Conservation (phyloP, 1,140 invertebrate species). For the Hycleus phaleratus region DNA sequence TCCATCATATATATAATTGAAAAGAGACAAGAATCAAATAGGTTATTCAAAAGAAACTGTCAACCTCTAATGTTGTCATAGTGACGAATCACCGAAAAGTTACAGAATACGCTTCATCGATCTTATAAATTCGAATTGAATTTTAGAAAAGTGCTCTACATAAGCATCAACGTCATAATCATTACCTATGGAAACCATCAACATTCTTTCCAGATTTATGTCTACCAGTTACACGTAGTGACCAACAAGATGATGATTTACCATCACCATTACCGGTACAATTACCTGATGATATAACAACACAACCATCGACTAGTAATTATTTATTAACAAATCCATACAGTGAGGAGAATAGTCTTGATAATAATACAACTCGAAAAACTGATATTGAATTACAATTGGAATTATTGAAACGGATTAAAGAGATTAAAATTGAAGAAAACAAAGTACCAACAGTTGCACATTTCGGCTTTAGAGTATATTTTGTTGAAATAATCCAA, state of each 20-base stretch:
- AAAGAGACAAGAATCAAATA: no score
- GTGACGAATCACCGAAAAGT: no score
- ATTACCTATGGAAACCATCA: slow-evolving; percentile 50
- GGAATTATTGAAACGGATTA: slow-evolving; percentile 37
- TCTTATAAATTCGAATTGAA: neutral
- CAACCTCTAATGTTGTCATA: no score
- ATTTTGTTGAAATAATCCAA: neutral
- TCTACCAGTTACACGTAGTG: slow-evolving; percentile 51
- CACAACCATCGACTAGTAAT: slow-evolving; percentile 9
- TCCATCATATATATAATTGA: no score
- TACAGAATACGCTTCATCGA: no score
- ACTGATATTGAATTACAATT: slow-evolving; percentile 30
- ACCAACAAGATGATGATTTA: slow-evolving; percentile 37
- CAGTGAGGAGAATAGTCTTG: neutral
- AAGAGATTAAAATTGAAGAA: slow-evolving; percentile 31
- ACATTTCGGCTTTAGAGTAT: slow-evolving; percentile 50
- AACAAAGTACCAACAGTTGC: slow-evolving; percentile 28
- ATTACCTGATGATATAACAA: neutral
- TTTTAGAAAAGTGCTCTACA: slow-evolving; percentile 35
- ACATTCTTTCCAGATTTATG: slow-evolving; percentile 75
- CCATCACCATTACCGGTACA: slow-evolving; percentile 26
- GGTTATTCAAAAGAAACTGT: no score
- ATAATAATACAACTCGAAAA: slow-evolving; percentile 4
- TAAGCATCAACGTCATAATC: slow-evolving; percentile 46
- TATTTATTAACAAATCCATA: slow-evolving; percentile 10